Evolutionary conservation across 2,113 vertebrate genomes (phyloP), one percentile per base, ranked within the genome.

Genomic region (Camelus bactrianus): DNA sequence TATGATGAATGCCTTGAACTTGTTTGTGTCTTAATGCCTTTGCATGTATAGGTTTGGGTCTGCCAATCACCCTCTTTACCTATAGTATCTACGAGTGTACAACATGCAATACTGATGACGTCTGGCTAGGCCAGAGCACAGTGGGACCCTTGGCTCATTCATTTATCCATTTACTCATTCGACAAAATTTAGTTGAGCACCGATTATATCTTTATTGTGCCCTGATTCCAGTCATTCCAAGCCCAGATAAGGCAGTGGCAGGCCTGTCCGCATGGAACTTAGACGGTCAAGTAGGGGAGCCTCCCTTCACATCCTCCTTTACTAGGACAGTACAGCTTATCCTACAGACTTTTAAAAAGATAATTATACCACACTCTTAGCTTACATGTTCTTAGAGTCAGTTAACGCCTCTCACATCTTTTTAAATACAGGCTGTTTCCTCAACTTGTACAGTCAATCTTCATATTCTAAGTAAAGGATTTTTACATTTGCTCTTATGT

Each of bases 381-480:
- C 54, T 70, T 35, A 13, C 20, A 42, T 22, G 22, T 38, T 92
- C 67, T 81, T 60, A 4, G 5, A 50, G 19, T 83, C 62, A 42
- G 24, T 73, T 64, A 67, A 69, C 58, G 24, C 26, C 28, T 92
- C 67, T 48, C 26, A n/a, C 65, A 48, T 70, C 10, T 79, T 82
- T 95, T 91, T 70, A 24, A 93, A 93, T 64, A 77, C n/a, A 42
- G 81, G 91, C 54, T 76, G 6, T 60, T 86, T 48, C 58, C 69
- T 96, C 50, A 75, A 65, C 38, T 87, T 62, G 9, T 60, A 42
- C 14, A 70, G 67, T 86, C 93, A 46, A 65, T 95, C 69, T 94
- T 93, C 58, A 91, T 70, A 84, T 70, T 93, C 58, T 65, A 65
- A 91, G 73, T 52, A 94, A 86, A 95, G 24, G 8, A 30, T n/a